These are phyloP conservation scores for Pseudomugil gertrudae DNA, from an alignment of 2,797 vertebrate species.

Conservation along the genomic window DNA sequence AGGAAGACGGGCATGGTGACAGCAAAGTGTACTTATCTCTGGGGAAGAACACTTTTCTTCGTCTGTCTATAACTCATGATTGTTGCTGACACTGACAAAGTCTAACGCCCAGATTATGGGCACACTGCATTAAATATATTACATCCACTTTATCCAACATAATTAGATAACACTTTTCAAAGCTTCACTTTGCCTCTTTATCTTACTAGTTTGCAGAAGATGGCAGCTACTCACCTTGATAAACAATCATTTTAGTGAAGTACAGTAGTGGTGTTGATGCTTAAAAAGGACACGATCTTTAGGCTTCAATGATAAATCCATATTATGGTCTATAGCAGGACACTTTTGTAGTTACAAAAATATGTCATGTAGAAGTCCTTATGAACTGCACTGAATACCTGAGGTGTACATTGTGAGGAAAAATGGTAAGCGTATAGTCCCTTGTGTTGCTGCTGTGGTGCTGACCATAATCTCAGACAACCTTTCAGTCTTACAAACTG, in stretches of 20 bases:
- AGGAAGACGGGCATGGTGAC: neutral
- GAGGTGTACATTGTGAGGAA: too few species aligned
- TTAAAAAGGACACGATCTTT: neutral
- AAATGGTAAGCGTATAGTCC: too few species aligned
- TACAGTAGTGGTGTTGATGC: neutral
- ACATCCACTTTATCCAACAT: slow-evolving; percentile 7
- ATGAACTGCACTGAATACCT: too few species aligned
- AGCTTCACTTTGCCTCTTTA: neutral
- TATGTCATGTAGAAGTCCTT: too few species aligned
- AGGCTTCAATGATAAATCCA: neutral
- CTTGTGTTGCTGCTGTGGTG: too few species aligned
- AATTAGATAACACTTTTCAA: neutral
- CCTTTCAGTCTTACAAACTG: too few species aligned
- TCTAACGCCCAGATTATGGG: slow-evolving; percentile 1
- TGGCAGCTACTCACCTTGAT: neutral
- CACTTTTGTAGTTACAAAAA: too few species aligned
- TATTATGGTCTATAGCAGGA: too few species aligned
- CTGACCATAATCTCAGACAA: too few species aligned
- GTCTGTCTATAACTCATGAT: neutral
- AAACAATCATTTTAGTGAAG: slow-evolving; percentile 9
- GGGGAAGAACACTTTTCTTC: neutral
- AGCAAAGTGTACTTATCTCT: neutral
- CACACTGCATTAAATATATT: neutral
- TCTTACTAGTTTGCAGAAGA: neutral
- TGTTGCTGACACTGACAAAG: neutral